Evolutionary conservation across 2,797 vertebrate genomes (phyloP), one percentile per base, ranked within the genome.

Genomic region (Chaenodraco wilsoni): DNA sequence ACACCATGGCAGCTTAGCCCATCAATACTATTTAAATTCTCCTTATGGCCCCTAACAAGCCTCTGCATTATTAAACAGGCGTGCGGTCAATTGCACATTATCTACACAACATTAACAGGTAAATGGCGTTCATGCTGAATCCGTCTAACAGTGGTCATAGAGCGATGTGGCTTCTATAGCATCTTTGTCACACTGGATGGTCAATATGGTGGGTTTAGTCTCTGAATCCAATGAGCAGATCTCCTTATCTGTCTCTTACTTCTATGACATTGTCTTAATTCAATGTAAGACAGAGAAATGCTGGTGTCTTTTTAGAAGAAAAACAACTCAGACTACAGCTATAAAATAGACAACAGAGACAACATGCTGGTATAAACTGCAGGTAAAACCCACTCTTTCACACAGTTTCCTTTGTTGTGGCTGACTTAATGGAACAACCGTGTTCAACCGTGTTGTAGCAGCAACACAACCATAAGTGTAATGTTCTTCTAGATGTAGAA

Each of bases 1-100:
- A 85, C 92, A 91, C 91, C 76, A 82, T 86, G 93, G 91, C 94
- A 95, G 96, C 96, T 96, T 94, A 94, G 93, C 94, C 94, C 92
- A 95, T 97, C 96, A 95, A 97, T 97, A 96, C 91, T 95, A 95
- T 97, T 97, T 97, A 96, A 97, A 96, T 97, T 97, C 96, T 96
- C 94, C 94, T 96, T 91, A 93, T 94, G 93, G 92, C 93, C 92
- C 94, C 84, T 86, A 94, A 95, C 94, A 94, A 93, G 93, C 89
- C 77, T 84, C 92, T 97, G 95, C 96, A 98, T 98, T 96, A 97
- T 98, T 98, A 96, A 98, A 77, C 94, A 95, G 87, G 90, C 82
- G 85, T 94, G 81, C 92, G 90, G 95, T 97, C 95, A 96, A 97
- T 96, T 81, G 93, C 93, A 93, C 91, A 96, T 96, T 95, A 96